Percentiles rank a stretch among this genome's conserved stretches.
Conservation (phyloP, 2,888 invertebrate species). For the Platypus cylindrus region DNA sequence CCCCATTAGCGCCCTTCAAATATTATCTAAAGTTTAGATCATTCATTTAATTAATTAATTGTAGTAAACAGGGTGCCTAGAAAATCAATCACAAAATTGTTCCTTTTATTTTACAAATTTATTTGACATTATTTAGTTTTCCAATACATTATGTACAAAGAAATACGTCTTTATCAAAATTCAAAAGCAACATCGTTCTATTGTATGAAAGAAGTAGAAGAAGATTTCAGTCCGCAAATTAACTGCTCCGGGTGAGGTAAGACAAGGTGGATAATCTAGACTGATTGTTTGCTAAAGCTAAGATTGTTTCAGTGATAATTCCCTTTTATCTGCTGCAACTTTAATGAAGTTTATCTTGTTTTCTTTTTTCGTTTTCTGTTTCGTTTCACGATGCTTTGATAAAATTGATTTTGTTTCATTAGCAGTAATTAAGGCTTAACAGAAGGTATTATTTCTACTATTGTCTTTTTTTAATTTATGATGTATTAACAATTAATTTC, state of each 20-base stretch:
- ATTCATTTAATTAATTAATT: too few species aligned
- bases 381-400: background rate
- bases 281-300: slow-evolving; percentile 24
- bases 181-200: too few species aligned
- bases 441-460: slow-evolving; percentile 3
- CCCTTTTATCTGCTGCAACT: slow-evolving; percentile 15
- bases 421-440: background rate
- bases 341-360: slow-evolving; percentile 17
- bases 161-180: too few species aligned
- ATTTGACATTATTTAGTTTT: too few species aligned
- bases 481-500: background rate
- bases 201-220: too few species aligned
- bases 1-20: too few species aligned
- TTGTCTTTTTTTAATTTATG: slow-evolving; percentile 1
- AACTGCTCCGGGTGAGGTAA: slow-evolving; percentile 23
- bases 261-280: slow-evolving; percentile 27
- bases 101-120: too few species aligned
- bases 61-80: too few species aligned
- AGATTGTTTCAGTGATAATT: slow-evolving; percentile 20
- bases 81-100: too few species aligned
- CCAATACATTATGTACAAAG: too few species aligned
- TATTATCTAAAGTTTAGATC: too few species aligned
- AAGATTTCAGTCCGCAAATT: slow-evolving; percentile 16
- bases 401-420: background rate
- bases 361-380: slow-evolving; percentile 4